Evolutionary conservation across 2,888 invertebrate genomes (phyloP).

Genomic region (Biston stratarius): DNA sequence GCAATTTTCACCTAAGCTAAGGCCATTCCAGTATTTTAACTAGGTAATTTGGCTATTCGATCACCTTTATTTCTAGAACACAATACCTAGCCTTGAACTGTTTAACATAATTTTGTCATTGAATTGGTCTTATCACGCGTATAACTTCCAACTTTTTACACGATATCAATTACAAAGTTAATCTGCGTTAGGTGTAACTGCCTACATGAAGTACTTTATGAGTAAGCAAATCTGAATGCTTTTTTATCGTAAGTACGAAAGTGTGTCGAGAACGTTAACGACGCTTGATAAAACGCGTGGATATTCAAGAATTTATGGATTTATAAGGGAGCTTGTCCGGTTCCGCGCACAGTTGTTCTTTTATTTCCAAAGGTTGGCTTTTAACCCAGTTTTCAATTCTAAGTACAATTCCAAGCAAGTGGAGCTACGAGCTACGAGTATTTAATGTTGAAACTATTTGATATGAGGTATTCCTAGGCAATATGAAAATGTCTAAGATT

Average conservation of each 20-base stretch:
- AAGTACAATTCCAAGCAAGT: constrained; percentile 9
- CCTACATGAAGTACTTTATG: constrained; percentile 13
- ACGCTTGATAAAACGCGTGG: constrained; percentile 42
- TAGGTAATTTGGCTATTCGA: constrained; percentile 11
- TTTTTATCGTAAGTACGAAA: constrained; percentile 41
- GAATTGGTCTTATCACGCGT: constrained; percentile 1
- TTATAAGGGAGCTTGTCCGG: constrained; percentile 57
- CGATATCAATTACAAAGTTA: constrained; percentile 33
- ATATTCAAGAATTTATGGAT: constrained; percentile 63
- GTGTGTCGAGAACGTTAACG: constrained; percentile 46
- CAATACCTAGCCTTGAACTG: constrained; percentile 36
- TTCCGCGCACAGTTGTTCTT: constrained; percentile 54
- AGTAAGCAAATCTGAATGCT: constrained; percentile 40
- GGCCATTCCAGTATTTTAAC: constrained; percentile 15
- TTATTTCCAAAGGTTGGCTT: constrained; percentile 56
- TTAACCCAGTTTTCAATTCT: constrained; percentile 60
- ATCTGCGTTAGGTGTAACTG: constrained; percentile 23
- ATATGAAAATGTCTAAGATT: constrained; percentile 20
- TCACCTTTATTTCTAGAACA: constrained; percentile 25
- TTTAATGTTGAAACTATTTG: constrained; percentile 4
- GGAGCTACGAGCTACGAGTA: constrained; percentile 6
- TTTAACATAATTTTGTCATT: constrained; percentile 11
- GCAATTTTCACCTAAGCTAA: constrained; percentile 24
- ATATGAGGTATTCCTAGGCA: constrained; percentile 11
- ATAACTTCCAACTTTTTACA: neutral